Base-by-base conservation (phyloP, 1,140 invertebrate species). In the Rhagoletis zephyria region DNA sequence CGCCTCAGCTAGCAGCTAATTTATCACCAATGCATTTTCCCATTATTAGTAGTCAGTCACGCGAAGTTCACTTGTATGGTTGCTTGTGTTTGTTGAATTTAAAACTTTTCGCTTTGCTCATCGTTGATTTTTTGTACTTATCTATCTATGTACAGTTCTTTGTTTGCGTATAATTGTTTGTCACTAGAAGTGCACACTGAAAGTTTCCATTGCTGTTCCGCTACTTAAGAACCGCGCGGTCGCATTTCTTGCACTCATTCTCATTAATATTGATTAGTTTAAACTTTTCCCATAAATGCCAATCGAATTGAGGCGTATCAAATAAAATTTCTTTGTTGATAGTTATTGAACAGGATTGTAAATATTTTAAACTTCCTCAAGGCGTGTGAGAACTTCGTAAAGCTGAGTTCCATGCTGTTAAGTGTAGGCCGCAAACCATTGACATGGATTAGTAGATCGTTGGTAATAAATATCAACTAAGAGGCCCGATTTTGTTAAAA, bases 231-330 rank as follows among this genome's bases (percentile, higher is more conserved):
- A 40, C 10, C 64, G 64, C 42, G 67, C 16, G 45, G 16, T 74
- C 67, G 67, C 40, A 74, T 48, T 74, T 12, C 42, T 16, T 48
- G 67, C 45, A 10, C 3, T 74, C 19, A 30, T 67, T 10, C 67
- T 48, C 42, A 42, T 67, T 67, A 67, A 67, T 74, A 74, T 74
- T 74, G 67, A 74, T 74, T 74, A 74, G 40, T 42, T 74, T 48
- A 74, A 74, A 74, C 67, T 74, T 74, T 74, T 45, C 40, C 42
- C 42, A 74, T 74, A 74, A 74, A 74, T 74, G 67, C 67, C 67
- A 74, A 74, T 74, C 67, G 42, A 14, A 74, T 45, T 74, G 40
- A 7, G 42, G 42, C 67, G 67, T 42, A 48, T 74, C 14, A 16
- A 74, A 48, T 16, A 42, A 14, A 74, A 45, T 74, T 74, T 74